A percentile compares a stretch with the other conserved stretches of the same genome.
These are phyloP conservation scores for Hyles vespertilio DNA, from an alignment of 1,140 invertebrate species.

Conservation along the genomic window DNA sequence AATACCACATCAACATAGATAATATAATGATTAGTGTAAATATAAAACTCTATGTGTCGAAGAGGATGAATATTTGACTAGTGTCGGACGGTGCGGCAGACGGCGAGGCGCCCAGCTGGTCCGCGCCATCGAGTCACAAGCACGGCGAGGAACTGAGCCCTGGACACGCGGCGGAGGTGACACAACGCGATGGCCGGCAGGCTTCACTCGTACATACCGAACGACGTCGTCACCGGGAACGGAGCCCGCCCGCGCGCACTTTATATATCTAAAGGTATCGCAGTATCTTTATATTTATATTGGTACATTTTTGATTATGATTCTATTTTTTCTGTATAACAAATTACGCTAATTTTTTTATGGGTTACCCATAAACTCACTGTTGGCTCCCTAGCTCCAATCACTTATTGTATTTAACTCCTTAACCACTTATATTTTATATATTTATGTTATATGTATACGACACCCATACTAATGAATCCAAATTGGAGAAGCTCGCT, in stretches of 20 bases:
- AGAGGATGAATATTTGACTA: slow-evolving; percentile 76
- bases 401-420: slow-evolving; percentile 59
- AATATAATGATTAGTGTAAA: slow-evolving; percentile 75
- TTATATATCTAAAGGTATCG: slow-evolving; percentile 69
- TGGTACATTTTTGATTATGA: slow-evolving; percentile 82
- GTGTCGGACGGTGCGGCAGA: slow-evolving; percentile 53
- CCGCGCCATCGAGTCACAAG: background rate
- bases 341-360: slow-evolving; percentile 77
- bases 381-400: slow-evolving; percentile 59
- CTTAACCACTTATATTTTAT: slow-evolving; percentile 62
- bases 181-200: no score
- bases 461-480: slow-evolving; percentile 47
- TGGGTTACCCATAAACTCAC: slow-evolving; percentile 48
- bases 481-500: slow-evolving; percentile 51
- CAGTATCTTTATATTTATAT: slow-evolving; percentile 75
- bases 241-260: slow-evolving; percentile 55
- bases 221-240: slow-evolving; percentile 14
- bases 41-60: slow-evolving; percentile 75
- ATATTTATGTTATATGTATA: slow-evolving; percentile 52
- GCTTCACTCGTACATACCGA: background rate
- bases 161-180: slow-evolving; percentile 2
- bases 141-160: background rate
- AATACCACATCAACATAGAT: slow-evolving; percentile 74
- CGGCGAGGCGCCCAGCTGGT: slow-evolving; percentile 2
- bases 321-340: slow-evolving; percentile 77